phyloP scores from a whole-genome alignment of 2,888 invertebrate genomes.

The Rhopalosiphum nymphaeae region DNA sequence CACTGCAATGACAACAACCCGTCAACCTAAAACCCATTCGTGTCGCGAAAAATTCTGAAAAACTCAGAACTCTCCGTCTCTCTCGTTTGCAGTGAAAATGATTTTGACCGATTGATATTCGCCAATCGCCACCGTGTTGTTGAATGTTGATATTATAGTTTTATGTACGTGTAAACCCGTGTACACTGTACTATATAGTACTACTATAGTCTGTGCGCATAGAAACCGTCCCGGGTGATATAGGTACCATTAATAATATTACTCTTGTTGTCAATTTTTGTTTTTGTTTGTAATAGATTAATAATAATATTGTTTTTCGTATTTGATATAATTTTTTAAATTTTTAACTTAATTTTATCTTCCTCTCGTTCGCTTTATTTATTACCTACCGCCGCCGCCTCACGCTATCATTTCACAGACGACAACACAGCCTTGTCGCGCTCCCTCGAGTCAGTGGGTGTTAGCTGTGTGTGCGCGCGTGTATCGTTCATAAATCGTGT shows the following conservation, averaged over 20 bases:
- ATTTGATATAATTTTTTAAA: not conserved
- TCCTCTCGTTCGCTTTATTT: not conserved
- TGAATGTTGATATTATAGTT: not conserved
- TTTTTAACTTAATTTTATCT: not conserved
- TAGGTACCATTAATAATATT: not conserved
- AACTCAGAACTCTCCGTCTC: conserved; percentile 26
- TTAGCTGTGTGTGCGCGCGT: conserved; percentile 45
- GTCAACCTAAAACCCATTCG: conserved; percentile 52
- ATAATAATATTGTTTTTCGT: not conserved
- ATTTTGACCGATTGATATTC: not conserved
- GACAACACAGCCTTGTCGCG: conserved; percentile 26
- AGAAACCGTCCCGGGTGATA: not conserved
- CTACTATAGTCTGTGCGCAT: not conserved
- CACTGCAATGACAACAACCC: conserved; percentile 48
- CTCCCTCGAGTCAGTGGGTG: conserved; percentile 53
- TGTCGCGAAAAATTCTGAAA: conserved; percentile 59
- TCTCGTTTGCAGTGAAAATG: conserved; percentile 20
- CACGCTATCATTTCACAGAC: conserved; percentile 19
- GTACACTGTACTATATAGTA: not conserved
- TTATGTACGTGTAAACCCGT: not conserved
- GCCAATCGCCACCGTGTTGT: not conserved
- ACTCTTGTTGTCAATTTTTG: not conserved
- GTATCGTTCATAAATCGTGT: not conserved
- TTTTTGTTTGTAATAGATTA: not conserved
- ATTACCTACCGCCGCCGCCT: not conserved